These are phyloP conservation scores for Aphis craccivora DNA, from an alignment of 1,140 invertebrate species.

Conservation along the genomic window DNA sequence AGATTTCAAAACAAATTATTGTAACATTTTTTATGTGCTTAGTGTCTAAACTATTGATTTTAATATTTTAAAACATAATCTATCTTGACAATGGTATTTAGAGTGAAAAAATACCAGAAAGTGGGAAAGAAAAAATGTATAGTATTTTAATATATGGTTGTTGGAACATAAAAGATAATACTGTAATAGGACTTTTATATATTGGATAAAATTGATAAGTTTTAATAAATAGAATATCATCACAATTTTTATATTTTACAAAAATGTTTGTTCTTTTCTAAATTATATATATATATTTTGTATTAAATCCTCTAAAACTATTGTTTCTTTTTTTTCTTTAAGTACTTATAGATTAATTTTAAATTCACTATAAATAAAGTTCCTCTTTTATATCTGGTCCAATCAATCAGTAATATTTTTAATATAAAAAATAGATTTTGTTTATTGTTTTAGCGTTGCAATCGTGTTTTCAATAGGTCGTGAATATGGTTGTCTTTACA, in stretches of 20 bases:
- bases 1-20: background rate
- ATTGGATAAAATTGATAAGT: background rate
- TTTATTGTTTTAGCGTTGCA: background rate
- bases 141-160: background rate
- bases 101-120: background rate
- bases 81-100: background rate
- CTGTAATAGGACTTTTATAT: background rate
- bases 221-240: background rate
- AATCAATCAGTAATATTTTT: no score
- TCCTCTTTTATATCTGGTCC: no score
- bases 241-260: background rate
- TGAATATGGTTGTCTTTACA: background rate
- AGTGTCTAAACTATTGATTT: background rate
- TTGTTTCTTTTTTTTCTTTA: no score
- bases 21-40: background rate
- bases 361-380: no score
- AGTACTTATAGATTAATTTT: no score
- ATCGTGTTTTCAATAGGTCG: background rate
- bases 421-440: no score
- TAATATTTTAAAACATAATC: background rate
- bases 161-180: background rate
- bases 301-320: no score
- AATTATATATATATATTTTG: no score
- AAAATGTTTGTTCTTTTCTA: no score
- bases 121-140: background rate